Evolutionary conservation across 2,888 invertebrate species (phyloP).

Genomic region (Laothoe populi): DNA sequence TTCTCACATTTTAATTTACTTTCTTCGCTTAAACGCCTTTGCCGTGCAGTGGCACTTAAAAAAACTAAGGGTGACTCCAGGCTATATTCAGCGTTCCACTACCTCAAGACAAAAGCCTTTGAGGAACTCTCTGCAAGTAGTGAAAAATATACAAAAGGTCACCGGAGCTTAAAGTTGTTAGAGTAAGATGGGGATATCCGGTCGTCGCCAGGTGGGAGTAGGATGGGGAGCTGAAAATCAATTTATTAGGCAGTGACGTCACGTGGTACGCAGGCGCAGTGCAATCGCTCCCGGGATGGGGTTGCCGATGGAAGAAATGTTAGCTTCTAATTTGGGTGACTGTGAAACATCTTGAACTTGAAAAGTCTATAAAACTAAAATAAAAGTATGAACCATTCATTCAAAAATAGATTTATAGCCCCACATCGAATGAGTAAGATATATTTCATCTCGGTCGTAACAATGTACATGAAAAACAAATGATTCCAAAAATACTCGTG

Average conservation of each 20-base stretch:
- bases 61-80: conserved; percentile 55
- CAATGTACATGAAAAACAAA: conserved; percentile 9
- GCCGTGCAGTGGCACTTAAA: conserved; percentile 45
- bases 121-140: conserved; percentile 67
- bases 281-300: conserved; percentile 67
- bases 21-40: conserved; percentile 28
- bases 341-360: conserved; percentile 4
- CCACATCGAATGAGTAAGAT: conserved; percentile 1
- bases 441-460: neutral
- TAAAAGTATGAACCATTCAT: neutral
- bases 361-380: neutral
- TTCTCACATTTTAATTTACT: conserved; percentile 32
- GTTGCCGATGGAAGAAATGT: conserved; percentile 54
- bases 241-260: conserved; percentile 85
- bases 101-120: conserved; percentile 74
- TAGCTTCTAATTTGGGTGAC: neutral
- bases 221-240: conserved; percentile 79
- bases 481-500: conserved; percentile 6
- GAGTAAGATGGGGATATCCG: conserved; percentile 56
- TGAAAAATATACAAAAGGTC: conserved; percentile 82
- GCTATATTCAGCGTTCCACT: conserved; percentile 68
- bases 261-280: conserved; percentile 75
- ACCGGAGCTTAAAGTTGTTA: conserved; percentile 69
- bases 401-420: conserved; percentile 11
- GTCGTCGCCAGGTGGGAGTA: conserved; percentile 43